Conservation (phyloP, 2,113 vertebrate species). For the Oncorhynchus kisutch region DNA sequence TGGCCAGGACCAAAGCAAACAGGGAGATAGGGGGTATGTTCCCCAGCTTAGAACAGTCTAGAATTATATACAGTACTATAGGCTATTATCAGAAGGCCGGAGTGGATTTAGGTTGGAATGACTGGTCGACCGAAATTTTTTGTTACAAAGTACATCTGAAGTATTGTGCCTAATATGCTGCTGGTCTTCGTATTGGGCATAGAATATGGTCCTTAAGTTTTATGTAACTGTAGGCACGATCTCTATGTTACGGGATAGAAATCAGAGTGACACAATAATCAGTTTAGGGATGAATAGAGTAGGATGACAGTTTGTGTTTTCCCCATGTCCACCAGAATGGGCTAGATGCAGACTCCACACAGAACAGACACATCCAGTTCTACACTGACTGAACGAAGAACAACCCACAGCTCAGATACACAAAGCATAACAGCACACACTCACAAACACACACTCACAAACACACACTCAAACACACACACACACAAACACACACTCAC, state of each 20-base stretch:
- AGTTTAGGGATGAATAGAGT: conserved; percentile 23
- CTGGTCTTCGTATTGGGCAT: too few relatives aligned
- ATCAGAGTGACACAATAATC: conserved; percentile 15
- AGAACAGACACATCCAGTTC: conserved; percentile 31
- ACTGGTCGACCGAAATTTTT: too few relatives aligned
- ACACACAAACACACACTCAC: not conserved
- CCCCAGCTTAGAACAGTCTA: conserved; percentile 2
- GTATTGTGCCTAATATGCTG: too few relatives aligned
- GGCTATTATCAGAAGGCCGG: too few relatives aligned
- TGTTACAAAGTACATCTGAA: too few relatives aligned
- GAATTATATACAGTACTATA: too few relatives aligned
- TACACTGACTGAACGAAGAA: not conserved
- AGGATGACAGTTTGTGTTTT: conserved; percentile 22
- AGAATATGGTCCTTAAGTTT: too few relatives aligned
- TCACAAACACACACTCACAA: not conserved
- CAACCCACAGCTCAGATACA: conserved; percentile 1
- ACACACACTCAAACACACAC: not conserved
- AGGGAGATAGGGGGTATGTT: conserved; percentile 11
- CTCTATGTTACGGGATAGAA: not conserved
- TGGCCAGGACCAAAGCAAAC: conserved; percentile 10
- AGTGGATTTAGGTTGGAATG: too few relatives aligned
- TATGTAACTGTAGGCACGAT: conserved; percentile 27
- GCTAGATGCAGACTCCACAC: conserved; percentile 50
- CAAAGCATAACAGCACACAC: not conserved
- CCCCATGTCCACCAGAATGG: conserved; percentile 8